Evolutionary conservation across 2,113 vertebrate genomes (phyloP).

Genomic region (Prinia subflava): DNA sequence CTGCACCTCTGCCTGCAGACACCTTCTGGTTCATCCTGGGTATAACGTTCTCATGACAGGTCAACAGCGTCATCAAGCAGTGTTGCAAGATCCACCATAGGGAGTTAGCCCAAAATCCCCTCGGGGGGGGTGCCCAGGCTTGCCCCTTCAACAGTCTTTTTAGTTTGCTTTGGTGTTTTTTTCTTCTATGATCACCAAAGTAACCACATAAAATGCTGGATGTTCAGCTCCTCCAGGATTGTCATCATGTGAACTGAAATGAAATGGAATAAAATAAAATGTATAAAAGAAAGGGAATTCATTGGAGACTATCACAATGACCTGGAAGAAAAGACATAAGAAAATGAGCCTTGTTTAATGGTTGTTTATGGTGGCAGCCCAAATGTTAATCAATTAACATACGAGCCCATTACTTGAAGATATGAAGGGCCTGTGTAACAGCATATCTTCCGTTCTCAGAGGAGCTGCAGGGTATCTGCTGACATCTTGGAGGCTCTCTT

Average conservation of each 20-base stretch:
- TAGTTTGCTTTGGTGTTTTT: neutral
- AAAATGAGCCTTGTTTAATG: neutral
- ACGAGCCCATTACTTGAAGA: neutral
- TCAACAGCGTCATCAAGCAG: neutral
- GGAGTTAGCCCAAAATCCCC: neutral
- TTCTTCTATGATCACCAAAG: neutral
- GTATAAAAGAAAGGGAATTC: neutral
- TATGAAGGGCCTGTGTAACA: neutral
- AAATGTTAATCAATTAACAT: neutral
- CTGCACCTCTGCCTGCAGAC: neutral
- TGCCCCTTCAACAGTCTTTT: neutral
- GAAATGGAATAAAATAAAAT: neutral
- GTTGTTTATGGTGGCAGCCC: neutral
- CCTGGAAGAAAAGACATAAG: neutral
- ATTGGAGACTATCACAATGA: neutral
- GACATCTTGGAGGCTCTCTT: neutral
- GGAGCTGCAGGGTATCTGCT: neutral
- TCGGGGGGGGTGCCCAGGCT: neutral
- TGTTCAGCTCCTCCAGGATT: neutral
- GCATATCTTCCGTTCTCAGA: neutral
- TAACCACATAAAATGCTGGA: neutral
- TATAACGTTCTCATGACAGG: fast-evolving
- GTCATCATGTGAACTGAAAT: neutral
- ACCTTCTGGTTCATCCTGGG: neutral
- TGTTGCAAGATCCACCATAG: neutral